A percentile compares a stretch with the other conserved stretches of the same genome.
These are phyloP conservation scores for Adelognathus sp. DNA, from an alignment of 2,888 invertebrate genomes.

Conservation along the genomic window DNA sequence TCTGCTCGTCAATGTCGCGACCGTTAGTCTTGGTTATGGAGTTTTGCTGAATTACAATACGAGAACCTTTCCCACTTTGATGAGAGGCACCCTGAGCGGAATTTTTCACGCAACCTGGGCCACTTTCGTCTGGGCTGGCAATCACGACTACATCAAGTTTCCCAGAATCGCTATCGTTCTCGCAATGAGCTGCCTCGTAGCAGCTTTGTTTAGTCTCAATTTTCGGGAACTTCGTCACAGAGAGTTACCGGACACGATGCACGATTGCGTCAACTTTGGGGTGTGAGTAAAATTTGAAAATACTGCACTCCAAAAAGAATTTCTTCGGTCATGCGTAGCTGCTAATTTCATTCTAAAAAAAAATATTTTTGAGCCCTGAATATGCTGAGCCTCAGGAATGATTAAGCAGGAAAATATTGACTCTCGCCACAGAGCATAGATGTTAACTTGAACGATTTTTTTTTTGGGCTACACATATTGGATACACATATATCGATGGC, in stretches of 20 bases:
- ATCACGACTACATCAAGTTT: slow-evolving; percentile 56
- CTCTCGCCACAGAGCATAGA: no score
- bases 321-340: no score
- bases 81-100: slow-evolving; percentile 60
- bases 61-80: slow-evolving; percentile 61
- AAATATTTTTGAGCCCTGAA: no score
- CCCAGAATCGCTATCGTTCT: slow-evolving; percentile 53
- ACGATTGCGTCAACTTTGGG: slow-evolving; percentile 56
- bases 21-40: slow-evolving; percentile 61
- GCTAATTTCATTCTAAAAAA: no score
- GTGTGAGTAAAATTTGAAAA: slow-evolving; percentile 52
- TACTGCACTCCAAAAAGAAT: no score
- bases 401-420: no score
- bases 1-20: slow-evolving; percentile 53
- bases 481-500: no score
- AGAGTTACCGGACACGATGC: slow-evolving; percentile 64
- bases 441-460: no score
- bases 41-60: slow-evolving; percentile 62
- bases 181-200: slow-evolving; percentile 56
- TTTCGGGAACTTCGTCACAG: slow-evolving; percentile 56
- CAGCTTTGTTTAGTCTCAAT: slow-evolving; percentile 60
- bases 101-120: slow-evolving; percentile 60
- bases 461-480: no score
- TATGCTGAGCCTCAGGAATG: no score
- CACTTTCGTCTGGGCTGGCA: slow-evolving; percentile 61